Conservation (phyloP, 37 sponge, comb jelly and placozoan genomes). For the Spongilla lacustris region DNA sequence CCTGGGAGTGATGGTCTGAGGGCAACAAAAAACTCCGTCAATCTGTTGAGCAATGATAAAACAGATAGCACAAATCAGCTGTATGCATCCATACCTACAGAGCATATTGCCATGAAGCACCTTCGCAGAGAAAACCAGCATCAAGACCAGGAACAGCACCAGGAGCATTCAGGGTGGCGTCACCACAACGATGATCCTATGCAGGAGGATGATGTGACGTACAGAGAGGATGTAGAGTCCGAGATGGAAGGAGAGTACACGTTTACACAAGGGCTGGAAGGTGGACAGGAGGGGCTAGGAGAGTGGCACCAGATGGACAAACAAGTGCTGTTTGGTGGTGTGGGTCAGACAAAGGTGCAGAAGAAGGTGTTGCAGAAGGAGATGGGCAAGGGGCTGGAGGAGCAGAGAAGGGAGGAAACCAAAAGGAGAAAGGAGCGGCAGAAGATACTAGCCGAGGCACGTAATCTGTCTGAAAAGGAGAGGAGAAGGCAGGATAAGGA, state of each 20-base stretch:
- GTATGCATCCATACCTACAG: neutral
- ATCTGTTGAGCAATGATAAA: neutral
- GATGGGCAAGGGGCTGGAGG: neutral
- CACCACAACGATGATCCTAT: neutral
- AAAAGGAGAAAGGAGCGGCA: conserved; percentile 3
- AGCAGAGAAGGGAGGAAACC: neutral
- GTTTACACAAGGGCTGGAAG: neutral
- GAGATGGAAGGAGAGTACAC: neutral
- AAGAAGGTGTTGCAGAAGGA: neutral
- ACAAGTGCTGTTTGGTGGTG: neutral
- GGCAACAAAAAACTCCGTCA: neutral
- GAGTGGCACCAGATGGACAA: conserved; percentile 3
- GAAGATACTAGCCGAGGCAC: conserved; percentile 10
- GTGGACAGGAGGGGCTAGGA: neutral
- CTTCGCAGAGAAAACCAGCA: neutral
- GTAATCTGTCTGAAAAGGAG: conserved; percentile 18
- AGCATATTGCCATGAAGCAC: neutral
- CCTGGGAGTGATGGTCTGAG: neutral
- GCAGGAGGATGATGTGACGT: conserved; percentile 1
- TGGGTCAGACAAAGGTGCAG: neutral
- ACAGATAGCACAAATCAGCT: neutral
- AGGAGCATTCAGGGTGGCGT: neutral
- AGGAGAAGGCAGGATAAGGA: conserved; percentile 26
- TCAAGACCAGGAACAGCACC: neutral
- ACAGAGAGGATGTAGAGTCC: neutral